Evolutionary conservation across 2,113 vertebrate genomes (phyloP), one percentile per base, ranked within the genome.

Genomic region (Chascanopsetta lugubris): DNA sequence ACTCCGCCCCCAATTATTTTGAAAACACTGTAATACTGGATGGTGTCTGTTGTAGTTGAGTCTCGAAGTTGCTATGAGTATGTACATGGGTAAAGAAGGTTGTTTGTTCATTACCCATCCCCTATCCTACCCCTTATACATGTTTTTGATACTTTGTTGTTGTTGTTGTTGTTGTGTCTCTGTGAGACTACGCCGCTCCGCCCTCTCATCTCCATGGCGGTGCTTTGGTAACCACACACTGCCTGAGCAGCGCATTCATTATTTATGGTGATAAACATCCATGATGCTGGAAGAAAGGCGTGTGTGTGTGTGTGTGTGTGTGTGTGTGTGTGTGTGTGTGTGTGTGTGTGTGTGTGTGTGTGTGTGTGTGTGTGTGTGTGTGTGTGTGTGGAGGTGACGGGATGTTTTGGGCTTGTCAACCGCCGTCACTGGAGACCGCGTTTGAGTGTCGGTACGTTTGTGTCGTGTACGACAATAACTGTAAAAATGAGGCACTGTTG

Each of bases 241-340:
- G 63, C 57, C 84, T 73, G 47, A 68, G 45, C 74, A 51, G 29
- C 25, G 4, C 61, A 76, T 87, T 73, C 55, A 87, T 86, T 83
- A 87, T 85, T 81, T 32, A 87, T 67, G 57, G 55, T 73, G 67
- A 85, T 79, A 83, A 61, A 86, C 77, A 70, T 77, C 67, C 47
- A 58, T 71, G 79, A 68, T 70, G 69, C 55, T 61, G 47, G 61
- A 55, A 60, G 69, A 61, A 36, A 17, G 6, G 18, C 29, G 20
- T 43, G 36, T 2, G 0, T 61, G n/a, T 43, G 36, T 42, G 38
- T 11, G 18, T 40, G 32, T 2, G 1, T 61, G 15, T 43, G 36
- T 45, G 42, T 13, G 17, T 43, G 27, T 3, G 1, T 57, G 17
- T 46, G 30, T 45, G 30, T 13, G 32, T 11, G 2, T 34, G 1